These are phyloP conservation scores for Tiliqua scincoides DNA, from an alignment of 2,113 vertebrate species.

Conservation along the genomic window DNA sequence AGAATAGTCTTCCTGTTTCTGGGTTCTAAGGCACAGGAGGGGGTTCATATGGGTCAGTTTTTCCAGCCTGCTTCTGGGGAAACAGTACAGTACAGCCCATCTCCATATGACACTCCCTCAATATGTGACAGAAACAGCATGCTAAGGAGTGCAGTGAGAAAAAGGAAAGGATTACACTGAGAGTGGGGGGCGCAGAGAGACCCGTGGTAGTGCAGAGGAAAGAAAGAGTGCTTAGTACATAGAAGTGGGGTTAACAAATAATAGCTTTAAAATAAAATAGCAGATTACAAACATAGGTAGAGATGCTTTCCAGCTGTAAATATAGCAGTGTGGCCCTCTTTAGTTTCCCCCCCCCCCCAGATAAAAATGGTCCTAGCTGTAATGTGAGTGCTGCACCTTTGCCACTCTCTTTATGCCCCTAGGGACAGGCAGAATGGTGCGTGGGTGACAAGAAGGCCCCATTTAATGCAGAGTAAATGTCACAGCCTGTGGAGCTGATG, in stretches of 20 bases:
- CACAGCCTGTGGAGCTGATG: background rate
- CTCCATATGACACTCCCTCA: background rate
- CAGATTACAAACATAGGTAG: background rate
- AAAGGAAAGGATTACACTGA: background rate
- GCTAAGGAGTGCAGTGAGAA: background rate
- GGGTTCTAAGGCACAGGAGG: background rate
- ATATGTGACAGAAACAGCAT: background rate
- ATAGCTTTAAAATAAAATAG: background rate
- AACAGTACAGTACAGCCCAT: background rate
- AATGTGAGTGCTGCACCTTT: background rate
- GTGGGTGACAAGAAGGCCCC: background rate
- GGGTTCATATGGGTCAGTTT: background rate
- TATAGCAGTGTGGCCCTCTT: background rate
- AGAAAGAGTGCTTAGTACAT: background rate
- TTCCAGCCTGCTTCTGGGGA: background rate
- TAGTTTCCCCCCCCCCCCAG: background rate
- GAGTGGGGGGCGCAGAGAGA: background rate
- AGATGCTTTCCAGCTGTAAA: background rate
- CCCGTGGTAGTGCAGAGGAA: background rate
- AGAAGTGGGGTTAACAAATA: background rate
- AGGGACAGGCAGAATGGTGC: background rate
- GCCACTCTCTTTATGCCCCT: background rate
- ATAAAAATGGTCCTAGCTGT: background rate
- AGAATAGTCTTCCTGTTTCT: background rate
- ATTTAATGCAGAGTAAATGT: background rate